Percentiles rank a stretch among this genome's conserved stretches.
phyloP scores from a whole-genome alignment of 1,140 invertebrate genomes.

The Diabrotica virgifera region DNA sequence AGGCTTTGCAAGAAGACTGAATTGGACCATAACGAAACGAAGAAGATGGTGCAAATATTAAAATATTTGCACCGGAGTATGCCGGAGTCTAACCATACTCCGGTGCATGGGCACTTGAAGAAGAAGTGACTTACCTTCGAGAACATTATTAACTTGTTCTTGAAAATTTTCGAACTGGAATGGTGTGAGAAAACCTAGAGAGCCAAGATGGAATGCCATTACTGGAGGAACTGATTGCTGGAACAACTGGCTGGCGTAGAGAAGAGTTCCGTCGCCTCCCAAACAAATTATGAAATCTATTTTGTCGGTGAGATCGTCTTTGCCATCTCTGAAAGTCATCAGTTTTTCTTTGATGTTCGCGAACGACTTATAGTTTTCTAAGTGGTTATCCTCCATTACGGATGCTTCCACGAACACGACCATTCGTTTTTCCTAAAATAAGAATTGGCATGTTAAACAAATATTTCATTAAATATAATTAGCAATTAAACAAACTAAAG shows the following conservation, averaged over 20 bases:
- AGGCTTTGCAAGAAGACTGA: no score
- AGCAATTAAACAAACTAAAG: no score
- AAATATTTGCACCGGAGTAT: no score
- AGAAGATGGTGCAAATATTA: no score
- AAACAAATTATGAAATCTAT: conserved; percentile 96
- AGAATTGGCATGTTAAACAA: conserved; percentile 15
- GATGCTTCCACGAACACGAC: conserved; percentile 90
- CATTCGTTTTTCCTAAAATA: conserved; percentile 84
- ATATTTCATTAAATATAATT: no score
- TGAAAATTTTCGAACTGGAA: conserved; percentile 95
- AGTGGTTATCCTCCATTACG: conserved; percentile 76
- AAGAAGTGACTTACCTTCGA: conserved; percentile 33
- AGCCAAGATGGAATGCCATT: conserved; percentile 98
- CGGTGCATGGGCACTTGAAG: no score
- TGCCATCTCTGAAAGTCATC: conserved; percentile 87
- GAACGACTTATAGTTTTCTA: conserved; percentile 72
- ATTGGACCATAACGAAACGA: no score
- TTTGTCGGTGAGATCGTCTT: conserved; percentile 85
- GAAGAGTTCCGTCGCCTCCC: conserved; percentile 90
- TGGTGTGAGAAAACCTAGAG: conserved; percentile 91
- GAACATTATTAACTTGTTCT: conserved; percentile 61
- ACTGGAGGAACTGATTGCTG: conserved; percentile 95
- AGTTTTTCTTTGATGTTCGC: conserved; percentile 74
- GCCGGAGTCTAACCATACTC: no score
- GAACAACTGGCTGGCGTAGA: conserved; percentile 93